Percentiles rank a stretch among this genome's conserved stretches.
These are phyloP conservation scores for Cetoscarus ocellatus DNA, from an alignment of 2,797 vertebrate genomes.

Conservation along the genomic window DNA sequence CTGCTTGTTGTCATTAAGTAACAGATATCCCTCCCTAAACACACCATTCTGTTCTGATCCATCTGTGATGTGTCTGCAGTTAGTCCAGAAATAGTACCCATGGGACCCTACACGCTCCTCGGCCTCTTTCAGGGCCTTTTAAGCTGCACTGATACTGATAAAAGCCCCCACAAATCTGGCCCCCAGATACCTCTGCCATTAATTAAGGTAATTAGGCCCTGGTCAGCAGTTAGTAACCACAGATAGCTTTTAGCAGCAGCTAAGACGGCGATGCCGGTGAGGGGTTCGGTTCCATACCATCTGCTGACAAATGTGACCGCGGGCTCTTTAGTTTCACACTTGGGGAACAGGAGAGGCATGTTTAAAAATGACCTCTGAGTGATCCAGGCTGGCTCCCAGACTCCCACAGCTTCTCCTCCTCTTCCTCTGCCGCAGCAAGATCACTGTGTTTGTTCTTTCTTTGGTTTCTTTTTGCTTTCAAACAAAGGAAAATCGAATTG, in stretches of 20 bases:
- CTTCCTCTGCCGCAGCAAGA: conserved; percentile 35
- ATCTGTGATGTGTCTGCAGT: conserved; percentile 90
- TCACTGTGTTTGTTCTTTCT: conserved; percentile 67
- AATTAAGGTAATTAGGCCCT: conserved; percentile 98
- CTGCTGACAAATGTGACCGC: conserved; percentile 90
- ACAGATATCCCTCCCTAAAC: conserved; percentile 83
- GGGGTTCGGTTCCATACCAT: conserved; percentile 91
- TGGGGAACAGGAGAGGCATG: conserved; percentile 87
- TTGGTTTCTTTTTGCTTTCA: conserved; percentile 58
- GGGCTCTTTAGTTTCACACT: conserved; percentile 90
- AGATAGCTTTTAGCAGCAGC: conserved; percentile 93
- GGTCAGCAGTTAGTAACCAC: conserved; percentile 93
- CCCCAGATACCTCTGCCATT: conserved; percentile 89
- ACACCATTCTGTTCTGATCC: conserved; percentile 82
- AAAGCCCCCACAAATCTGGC: conserved; percentile 75
- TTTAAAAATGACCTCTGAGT: conserved; percentile 88
- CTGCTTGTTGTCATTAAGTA: conserved; percentile 80
- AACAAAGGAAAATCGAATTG: conserved; percentile 43
- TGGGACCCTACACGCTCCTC: conserved; percentile 79
- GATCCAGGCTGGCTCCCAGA: conserved; percentile 79
- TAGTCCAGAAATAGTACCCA: conserved; percentile 85
- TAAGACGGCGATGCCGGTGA: conserved; percentile 79
- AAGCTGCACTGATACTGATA: conserved; percentile 89
- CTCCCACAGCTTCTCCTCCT: conserved; percentile 48
- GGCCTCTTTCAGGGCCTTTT: conserved; percentile 88